A percentile compares a stretch with the other conserved stretches of the same genome.
Conservation (phyloP, 1,140 invertebrate genomes). For the Drosophila micromelanica region DNA sequence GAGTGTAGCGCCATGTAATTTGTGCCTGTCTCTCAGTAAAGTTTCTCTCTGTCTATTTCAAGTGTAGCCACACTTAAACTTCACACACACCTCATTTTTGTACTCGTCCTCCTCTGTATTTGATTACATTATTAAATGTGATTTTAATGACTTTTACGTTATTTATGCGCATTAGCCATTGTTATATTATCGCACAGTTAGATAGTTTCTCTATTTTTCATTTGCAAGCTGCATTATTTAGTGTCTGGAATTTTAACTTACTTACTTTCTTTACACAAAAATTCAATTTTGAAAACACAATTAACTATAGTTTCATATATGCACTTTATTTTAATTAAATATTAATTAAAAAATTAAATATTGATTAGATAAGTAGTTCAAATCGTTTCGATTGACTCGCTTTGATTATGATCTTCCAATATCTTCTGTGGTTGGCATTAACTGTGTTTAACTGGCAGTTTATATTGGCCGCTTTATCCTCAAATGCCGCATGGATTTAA, state of each 20-base stretch:
- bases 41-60: slow-evolving; percentile 17
- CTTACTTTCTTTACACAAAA: too few relatives aligned
- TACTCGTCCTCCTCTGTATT: not conserved
- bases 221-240: slow-evolving; percentile 4
- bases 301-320: too few relatives aligned
- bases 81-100: not conserved
- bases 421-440: not conserved
- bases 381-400: too few relatives aligned
- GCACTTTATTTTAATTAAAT: too few relatives aligned
- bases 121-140: slow-evolving; percentile 62
- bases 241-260: too few relatives aligned
- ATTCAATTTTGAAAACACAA: too few relatives aligned
- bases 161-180: slow-evolving; percentile 35
- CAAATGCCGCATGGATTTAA: slow-evolving; percentile 25
- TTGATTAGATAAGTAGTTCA: too few relatives aligned
- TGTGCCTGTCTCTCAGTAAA: not conserved
- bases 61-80: slow-evolving; percentile 24
- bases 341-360: too few relatives aligned
- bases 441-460: too few relatives aligned
- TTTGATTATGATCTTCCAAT: too few relatives aligned
- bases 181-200: slow-evolving; percentile 15
- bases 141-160: slow-evolving; percentile 65
- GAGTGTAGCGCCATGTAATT: slow-evolving; percentile 2
- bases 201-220: not conserved
- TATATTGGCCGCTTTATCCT: not conserved